A percentile compares a stretch with the other conserved stretches of the same genome.
These are phyloP conservation scores for Benitochromis conjunctus DNA, from an alignment of 2,113 vertebrate species.

Conservation along the genomic window DNA sequence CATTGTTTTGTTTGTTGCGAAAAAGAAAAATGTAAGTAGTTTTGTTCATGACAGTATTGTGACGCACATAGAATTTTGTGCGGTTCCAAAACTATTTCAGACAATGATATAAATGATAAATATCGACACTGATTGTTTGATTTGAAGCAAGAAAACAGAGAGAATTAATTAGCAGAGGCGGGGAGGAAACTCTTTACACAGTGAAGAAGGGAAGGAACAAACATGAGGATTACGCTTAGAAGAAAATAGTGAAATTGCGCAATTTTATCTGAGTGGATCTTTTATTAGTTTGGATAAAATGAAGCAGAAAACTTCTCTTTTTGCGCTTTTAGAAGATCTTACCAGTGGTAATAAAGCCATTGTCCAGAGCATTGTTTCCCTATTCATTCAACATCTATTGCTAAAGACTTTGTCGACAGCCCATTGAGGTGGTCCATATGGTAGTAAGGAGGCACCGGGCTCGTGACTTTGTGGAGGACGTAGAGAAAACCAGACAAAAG, in stretches of 20 bases:
- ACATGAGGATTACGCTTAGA: background rate
- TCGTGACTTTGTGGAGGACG: slow-evolving; percentile 54
- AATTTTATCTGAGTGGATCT: background rate
- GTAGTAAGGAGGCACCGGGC: slow-evolving; percentile 27
- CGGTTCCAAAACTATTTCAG: background rate
- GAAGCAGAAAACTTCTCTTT: background rate
- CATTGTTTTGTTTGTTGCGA: background rate
- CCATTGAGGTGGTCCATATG: slow-evolving; percentile 66
- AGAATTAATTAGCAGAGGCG: background rate
- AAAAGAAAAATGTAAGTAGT: background rate
- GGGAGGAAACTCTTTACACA: background rate
- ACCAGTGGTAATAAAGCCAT: slow-evolving; percentile 22
- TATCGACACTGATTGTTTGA: background rate
- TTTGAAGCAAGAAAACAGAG: background rate
- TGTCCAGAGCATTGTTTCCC: slow-evolving; percentile 22
- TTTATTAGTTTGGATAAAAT: background rate
- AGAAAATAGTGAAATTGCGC: background rate
- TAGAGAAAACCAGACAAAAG: slow-evolving; percentile 62
- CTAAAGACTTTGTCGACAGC: slow-evolving; percentile 48
- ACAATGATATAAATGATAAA: background rate
- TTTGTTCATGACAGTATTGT: background rate
- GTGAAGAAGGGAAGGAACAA: background rate
- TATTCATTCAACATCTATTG: slow-evolving; percentile 34
- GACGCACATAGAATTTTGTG: background rate
- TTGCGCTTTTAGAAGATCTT: background rate